Evolutionary conservation across 2,888 invertebrate genomes (phyloP), one percentile per base, ranked within the genome.

Genomic region (Adelphocoris suturalis): DNA sequence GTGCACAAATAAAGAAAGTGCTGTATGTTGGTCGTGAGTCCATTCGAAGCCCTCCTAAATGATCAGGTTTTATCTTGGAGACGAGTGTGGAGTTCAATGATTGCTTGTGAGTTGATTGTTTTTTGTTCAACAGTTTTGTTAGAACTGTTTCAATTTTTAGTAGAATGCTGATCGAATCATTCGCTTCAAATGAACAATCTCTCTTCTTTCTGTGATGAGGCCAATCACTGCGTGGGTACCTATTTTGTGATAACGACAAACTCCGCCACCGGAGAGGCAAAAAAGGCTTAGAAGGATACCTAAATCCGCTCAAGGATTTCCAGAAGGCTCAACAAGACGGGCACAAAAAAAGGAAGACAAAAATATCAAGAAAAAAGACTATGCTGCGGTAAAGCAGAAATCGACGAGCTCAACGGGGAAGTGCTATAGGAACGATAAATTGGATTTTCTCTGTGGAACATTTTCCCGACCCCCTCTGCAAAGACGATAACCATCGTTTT

Each of bases 401-500:
- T 23, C 68, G 68, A 68, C 68, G 19, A 19, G 68, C 11, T 19
- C 61, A 2, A 9, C n/a, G 5, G 68, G 68, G 68, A 23, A 68
- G 23, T 23, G 68, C 68, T 68, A 68, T 68, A 68, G 68, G 19
- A 68, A 23, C 68, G 68, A 68, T 23, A 68, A 68, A 68, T 68
- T 68, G 68, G 68, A 68, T 68, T 68, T 68, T 68, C 68, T 68
- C 68, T 27, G 23, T 23, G 19, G 68, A 23, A 68, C 68, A 23
- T 68, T 68, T 19, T 23, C 23, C n/a, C 61, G 61, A 19, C 57
- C n/a, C 19, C 27, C 11, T 68, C 68, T n/a, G 68, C 57, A n/a
- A n/a, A 68, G 68, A 23, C 27, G 68, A 68, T 23, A 68, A 68
- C 68, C 68, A 68, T 68, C 68, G 68, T 68, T 68, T 68, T 68